Conservation (phyloP, 2,797 vertebrate species). For the Pseudocheirus occidentalis region DNA sequence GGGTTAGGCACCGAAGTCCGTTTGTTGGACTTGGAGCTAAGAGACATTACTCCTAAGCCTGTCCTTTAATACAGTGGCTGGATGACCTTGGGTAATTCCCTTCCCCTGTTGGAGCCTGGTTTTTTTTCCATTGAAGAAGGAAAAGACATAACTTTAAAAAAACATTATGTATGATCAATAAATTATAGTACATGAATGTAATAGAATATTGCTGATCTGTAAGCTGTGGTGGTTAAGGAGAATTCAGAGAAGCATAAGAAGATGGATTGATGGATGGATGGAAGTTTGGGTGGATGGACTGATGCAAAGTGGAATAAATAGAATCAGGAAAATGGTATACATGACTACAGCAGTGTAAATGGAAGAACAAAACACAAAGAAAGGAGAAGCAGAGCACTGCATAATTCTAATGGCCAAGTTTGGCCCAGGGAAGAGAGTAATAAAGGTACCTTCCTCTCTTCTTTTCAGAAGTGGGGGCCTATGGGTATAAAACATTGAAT, state of each 20-base stretch:
- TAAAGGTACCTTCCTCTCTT: neutral
- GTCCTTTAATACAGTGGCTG: neutral
- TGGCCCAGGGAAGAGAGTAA: neutral
- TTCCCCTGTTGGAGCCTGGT: neutral
- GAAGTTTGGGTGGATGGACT: neutral
- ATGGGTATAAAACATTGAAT: neutral
- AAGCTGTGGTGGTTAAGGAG: neutral
- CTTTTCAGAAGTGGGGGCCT: neutral
- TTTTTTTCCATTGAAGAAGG: neutral
- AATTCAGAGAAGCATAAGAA: neutral
- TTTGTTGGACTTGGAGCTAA: neutral
- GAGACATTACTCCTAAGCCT: neutral
- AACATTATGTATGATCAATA: neutral
- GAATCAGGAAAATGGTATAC: neutral
- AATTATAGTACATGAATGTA: neutral
- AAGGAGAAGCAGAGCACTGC: neutral
- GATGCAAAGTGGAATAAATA: neutral
- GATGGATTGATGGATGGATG: neutral
- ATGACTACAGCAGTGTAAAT: neutral
- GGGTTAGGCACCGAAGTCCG: neutral
- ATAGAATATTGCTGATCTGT: neutral
- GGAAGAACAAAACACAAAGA: neutral
- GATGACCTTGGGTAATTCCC: neutral
- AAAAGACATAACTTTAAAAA: neutral
- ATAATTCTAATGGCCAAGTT: neutral